Conservation (phyloP, 2,888 invertebrate species). For the Drosophila neutralis region DNA sequence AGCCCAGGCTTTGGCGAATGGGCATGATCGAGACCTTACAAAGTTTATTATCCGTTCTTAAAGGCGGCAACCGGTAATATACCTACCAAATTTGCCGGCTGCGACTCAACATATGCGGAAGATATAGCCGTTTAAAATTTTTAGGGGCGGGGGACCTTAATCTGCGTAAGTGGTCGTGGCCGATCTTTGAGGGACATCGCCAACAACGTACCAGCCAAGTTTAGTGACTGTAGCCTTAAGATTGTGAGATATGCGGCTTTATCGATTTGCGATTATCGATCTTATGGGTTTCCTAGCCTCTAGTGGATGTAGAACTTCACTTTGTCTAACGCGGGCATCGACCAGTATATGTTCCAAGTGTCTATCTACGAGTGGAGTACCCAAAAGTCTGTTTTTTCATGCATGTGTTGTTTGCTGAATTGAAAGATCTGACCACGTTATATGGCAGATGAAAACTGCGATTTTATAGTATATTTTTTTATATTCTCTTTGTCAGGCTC, state of each 20-base stretch:
- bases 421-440: not conserved
- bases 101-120: not conserved
- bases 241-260: not conserved
- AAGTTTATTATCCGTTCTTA: not conserved
- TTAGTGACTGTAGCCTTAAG: not conserved
- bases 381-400: not conserved
- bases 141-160: not conserved
- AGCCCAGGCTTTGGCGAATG: not conserved
- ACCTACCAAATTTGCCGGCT: not conserved
- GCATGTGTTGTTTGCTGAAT: not conserved
- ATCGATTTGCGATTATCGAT: not conserved
- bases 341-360: not conserved
- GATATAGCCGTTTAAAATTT: not conserved
- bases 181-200: not conserved
- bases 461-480: not conserved
- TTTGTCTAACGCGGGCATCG: not conserved
- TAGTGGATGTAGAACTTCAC: not conserved
- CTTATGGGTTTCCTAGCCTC: not conserved
- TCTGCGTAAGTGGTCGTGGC: not conserved
- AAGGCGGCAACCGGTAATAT: not conserved
- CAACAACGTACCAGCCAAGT: not conserved
- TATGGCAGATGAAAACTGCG: not conserved
- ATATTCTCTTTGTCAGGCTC: not conserved
- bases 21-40: not conserved
- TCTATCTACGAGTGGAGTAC: not conserved